Conservation (phyloP, 2,888 invertebrate genomes). For the Petrolisthes manimaculis region DNA sequence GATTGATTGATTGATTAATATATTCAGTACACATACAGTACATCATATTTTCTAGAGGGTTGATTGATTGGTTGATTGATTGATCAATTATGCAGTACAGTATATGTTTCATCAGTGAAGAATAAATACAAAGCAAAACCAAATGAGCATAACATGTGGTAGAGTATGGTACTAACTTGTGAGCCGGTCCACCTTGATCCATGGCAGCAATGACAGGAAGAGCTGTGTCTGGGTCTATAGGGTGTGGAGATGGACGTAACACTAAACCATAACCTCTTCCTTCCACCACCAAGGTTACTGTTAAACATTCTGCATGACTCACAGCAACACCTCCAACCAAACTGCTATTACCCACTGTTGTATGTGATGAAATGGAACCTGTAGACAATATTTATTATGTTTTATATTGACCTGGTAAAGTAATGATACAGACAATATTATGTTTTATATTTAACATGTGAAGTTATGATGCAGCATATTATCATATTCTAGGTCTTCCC, state of each 20-base stretch:
- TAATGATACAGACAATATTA: no score
- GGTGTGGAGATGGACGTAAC: slow-evolving; percentile 71
- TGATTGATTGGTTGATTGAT: no score
- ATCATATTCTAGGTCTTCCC: no score
- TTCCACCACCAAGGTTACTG: slow-evolving; percentile 73
- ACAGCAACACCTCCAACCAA: slow-evolving; percentile 68
- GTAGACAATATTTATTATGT: no score
- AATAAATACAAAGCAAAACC: background rate
- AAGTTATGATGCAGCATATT: no score
- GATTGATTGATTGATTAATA: no score
- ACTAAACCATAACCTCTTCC: slow-evolving; percentile 73
- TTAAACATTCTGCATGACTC: slow-evolving; percentile 75
- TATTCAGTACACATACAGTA: no score
- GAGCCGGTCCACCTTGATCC: slow-evolving; percentile 75
- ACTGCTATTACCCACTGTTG: slow-evolving; percentile 36
- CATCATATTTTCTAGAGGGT: no score
- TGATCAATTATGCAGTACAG: no score
- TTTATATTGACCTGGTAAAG: no score
- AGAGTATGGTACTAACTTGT: slow-evolving; percentile 71
- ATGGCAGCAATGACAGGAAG: slow-evolving; percentile 73
- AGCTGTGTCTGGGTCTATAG: slow-evolving; percentile 68
- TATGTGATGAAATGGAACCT: slow-evolving; percentile 47
- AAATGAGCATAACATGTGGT: background rate
- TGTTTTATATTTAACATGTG: no score
- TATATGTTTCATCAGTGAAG: background rate